Conservation (phyloP, 1,140 invertebrate genomes). For the Goniozus legneri region DNA sequence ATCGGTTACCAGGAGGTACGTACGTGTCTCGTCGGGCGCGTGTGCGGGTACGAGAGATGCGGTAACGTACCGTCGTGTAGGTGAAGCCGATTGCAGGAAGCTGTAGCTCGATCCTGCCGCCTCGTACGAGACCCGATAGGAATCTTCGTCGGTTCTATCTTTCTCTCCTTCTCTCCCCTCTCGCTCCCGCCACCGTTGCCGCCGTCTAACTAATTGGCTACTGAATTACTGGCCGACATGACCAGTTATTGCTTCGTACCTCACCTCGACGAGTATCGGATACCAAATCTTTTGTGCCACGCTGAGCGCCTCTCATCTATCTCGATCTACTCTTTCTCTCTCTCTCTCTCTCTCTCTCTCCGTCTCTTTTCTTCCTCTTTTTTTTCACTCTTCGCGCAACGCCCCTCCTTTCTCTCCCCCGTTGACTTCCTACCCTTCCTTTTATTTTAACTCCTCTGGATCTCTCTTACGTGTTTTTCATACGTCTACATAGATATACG, state of each 20-base stretch:
- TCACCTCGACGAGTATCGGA: constrained; percentile 29
- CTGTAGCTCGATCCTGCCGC: constrained; percentile 23
- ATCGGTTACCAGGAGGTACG: constrained; percentile 21
- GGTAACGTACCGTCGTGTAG: constrained; percentile 17
- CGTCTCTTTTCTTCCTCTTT: not conserved
- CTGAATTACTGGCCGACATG: constrained; percentile 44
- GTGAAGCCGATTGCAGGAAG: constrained; percentile 27
- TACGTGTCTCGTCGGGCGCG: constrained; percentile 10
- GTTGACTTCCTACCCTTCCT: not conserved
- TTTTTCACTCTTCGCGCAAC: too few relatives aligned
- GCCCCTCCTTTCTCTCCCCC: not conserved
- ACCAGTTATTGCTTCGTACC: constrained; percentile 40
- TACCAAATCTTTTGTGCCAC: constrained; percentile 20
- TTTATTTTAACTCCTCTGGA: too few relatives aligned
- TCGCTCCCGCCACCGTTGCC: constrained; percentile 5
- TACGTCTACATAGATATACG: too few relatives aligned
- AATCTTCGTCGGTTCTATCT: constrained; percentile 38
- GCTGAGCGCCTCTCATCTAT: not conserved
- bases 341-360: not conserved
- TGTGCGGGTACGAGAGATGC: constrained; percentile 3
- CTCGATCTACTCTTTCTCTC: not conserved
- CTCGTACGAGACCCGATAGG: constrained; percentile 36
- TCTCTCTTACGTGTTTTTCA: too few relatives aligned
- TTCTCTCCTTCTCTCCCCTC: too few relatives aligned
- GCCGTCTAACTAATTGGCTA: constrained; percentile 46